Evolutionary conservation across 2,797 vertebrate genomes (phyloP), one percentile per base, ranked within the genome.

Genomic region (Spondyliosoma cantharus): DNA sequence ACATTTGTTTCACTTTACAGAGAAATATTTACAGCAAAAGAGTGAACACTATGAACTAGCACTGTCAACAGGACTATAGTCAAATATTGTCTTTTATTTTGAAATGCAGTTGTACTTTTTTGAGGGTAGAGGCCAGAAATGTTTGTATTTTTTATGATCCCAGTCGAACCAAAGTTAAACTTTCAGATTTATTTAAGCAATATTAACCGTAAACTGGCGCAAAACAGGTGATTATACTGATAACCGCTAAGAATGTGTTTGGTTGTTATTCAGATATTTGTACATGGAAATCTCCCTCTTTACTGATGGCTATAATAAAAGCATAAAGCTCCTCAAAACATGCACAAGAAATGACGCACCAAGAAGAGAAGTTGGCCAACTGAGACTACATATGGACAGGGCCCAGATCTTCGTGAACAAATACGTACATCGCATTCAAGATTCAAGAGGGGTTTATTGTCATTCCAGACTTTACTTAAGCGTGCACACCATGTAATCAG

Each of bases 261-360:
- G 20, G 12, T 37, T 71, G 57, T 67, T 46, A 59, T 63, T 77
- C 20, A 70, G 11, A 27, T 56, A 45, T 71, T 63, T 73, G 22
- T 52, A 45, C 56, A 52, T 32, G 29, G 19, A 13, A 5, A 16
- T 19, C 22, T 53, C 22, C 37, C 9, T 37, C 32, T 64, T 32
- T 61, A 25, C 22, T 62, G 7, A 15, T 50, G 14, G 12, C 6
- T 63, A 24, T 11, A 62, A 50, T 69, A 42, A 63, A 63, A 13
- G 25, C 15, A 56, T 25, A 22, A 48, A 16, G 25, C 48, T 3
- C 29, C 12, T 20, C 11, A 53, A 19, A 19, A 43, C 25, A 46
- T 29, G n/a, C 42, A 20, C 52, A 8, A 27, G 3, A 61, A 60
- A 53, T 48, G 0, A 43, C 46, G 19, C 27, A 17, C 60, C 29